Evolutionary conservation across 2,797 vertebrate species (phyloP).

Genomic region (Philypnodon macrostomus): DNA sequence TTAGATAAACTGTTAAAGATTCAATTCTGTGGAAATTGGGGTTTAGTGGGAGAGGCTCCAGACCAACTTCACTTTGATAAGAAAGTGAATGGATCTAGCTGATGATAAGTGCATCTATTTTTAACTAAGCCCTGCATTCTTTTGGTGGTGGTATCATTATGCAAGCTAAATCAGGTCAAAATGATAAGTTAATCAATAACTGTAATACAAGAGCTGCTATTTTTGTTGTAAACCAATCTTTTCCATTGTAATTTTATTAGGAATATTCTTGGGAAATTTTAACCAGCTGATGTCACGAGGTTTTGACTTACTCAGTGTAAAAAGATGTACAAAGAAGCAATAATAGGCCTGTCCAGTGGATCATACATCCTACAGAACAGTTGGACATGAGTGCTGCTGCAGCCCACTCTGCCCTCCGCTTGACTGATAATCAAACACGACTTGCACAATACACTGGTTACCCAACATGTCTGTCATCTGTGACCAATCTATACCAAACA

Average conservation of each 20-base stretch:
- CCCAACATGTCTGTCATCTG: slow-evolving; percentile 31
- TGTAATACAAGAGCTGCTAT: slow-evolving; percentile 5
- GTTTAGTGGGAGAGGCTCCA: not conserved
- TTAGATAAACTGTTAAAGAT: slow-evolving; percentile 3
- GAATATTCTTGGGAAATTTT: not conserved
- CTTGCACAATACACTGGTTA: slow-evolving; percentile 38
- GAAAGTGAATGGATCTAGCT: not conserved
- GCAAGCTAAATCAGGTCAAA: slow-evolving; percentile 2
- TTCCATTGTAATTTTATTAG: not conserved
- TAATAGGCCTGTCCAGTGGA: not conserved
- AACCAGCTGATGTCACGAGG: slow-evolving; percentile 11
- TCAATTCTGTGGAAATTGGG: not conserved
- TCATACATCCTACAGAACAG: slow-evolving; percentile 10
- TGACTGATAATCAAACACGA: slow-evolving; percentile 32
- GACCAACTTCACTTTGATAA: not conserved
- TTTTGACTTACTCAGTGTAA: slow-evolving; percentile 9
- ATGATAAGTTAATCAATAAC: slow-evolving; percentile 6
- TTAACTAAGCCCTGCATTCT: not conserved
- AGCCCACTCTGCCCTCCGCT: slow-evolving; percentile 12
- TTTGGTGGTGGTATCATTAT: not conserved
- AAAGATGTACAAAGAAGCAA: slow-evolving; percentile 1
- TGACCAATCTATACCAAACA: slow-evolving; percentile 11
- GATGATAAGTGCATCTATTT: not conserved
- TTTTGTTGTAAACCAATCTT: slow-evolving; percentile 5
- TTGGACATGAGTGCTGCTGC: slow-evolving; percentile 5